Evolutionary conservation across 2,113 vertebrate genomes (phyloP), one percentile per base, ranked within the genome.

Genomic region (Melanostigma gelatinosum): DNA sequence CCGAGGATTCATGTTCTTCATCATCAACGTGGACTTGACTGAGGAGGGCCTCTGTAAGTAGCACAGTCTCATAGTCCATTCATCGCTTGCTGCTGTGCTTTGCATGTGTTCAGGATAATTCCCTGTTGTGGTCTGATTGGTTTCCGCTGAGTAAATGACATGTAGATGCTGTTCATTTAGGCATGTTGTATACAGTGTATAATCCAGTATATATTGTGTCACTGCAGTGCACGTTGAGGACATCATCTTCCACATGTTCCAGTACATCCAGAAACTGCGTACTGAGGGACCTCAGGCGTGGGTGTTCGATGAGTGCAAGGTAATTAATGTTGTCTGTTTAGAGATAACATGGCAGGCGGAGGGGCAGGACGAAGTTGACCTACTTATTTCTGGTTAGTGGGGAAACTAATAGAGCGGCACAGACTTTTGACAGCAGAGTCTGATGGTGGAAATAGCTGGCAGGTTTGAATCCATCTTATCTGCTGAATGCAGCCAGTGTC

Each of bases 211-310:
- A 12, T 38, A 3, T 3, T 89, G 54, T 93, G 55, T 94, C 85
- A 82, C 82, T 90, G 64, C 90, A 99, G 98, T 99, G 90, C 97
- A 99, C 1, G 96, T 99, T 40, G 98, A 99, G 90, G 98, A 99
- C 94, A 99, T 99, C 93, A 97, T 99, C 96, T 97, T 98, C 88
- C 98, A 99, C 95, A 99, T 99, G 97, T 99, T 99, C 95, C 98
- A 99, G 60, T 99, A 99, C 90, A 96, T 99, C 93, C 97, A 99
- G 95, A 99, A 98, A 75, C 94, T 99, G 18, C 96, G 98, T 13
- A 95, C 95, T 11, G 97, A 99, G 94, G 97, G 98, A 70, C 98
- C 98, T 88, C 97, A 99, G 89, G 96, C 97, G 91, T 99, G 98
- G 98, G 97, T 99, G 93, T 99, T 99, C 90, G 95, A 98, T 76